Evolutionary conservation across 2,888 invertebrate species (phyloP).

Genomic region (Brenthis hecate): DNA sequence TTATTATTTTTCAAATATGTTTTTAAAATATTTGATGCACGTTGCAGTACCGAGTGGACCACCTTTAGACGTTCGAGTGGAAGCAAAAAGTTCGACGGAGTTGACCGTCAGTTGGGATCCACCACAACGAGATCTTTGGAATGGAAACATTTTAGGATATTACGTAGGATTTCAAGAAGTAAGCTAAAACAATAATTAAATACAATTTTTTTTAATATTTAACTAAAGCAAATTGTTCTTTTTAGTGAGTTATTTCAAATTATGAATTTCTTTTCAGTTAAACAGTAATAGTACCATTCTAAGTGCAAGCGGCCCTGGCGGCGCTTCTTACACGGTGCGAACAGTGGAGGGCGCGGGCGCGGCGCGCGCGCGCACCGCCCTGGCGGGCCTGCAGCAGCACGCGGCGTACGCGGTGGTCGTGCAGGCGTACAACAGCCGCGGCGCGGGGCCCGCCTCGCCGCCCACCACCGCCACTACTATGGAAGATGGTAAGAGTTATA

Average conservation of each 20-base stretch:
- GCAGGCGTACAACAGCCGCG: conserved; percentile 93
- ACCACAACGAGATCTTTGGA: conserved; percentile 92
- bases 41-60: conserved; percentile 89
- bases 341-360: conserved; percentile 90
- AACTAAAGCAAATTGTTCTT: too few species aligned
- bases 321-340: conserved; percentile 86
- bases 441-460: conserved; percentile 92
- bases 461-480: conserved; percentile 90
- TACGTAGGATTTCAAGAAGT: conserved; percentile 92
- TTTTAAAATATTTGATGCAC: conserved; percentile 54
- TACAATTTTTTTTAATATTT: too few species aligned
- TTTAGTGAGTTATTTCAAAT: neutral
- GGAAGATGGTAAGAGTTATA: conserved; percentile 86
- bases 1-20: neutral
- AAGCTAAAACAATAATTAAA: conserved; percentile 35
- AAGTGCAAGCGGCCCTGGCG: conserved; percentile 74
- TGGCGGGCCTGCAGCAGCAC: conserved; percentile 89
- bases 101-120: conserved; percentile 93
- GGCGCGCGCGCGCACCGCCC: conserved; percentile 84
- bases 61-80: conserved; percentile 90
- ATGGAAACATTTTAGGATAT: conserved; percentile 93
- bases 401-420: conserved; percentile 91
- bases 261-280: conserved; percentile 49
- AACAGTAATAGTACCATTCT: conserved; percentile 74
- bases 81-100: conserved; percentile 93